Percentiles rank a stretch among this genome's conserved stretches.
Evolutionary conservation across 2,888 invertebrate genomes (phyloP).

Genomic region (Rapana venosa): DNA sequence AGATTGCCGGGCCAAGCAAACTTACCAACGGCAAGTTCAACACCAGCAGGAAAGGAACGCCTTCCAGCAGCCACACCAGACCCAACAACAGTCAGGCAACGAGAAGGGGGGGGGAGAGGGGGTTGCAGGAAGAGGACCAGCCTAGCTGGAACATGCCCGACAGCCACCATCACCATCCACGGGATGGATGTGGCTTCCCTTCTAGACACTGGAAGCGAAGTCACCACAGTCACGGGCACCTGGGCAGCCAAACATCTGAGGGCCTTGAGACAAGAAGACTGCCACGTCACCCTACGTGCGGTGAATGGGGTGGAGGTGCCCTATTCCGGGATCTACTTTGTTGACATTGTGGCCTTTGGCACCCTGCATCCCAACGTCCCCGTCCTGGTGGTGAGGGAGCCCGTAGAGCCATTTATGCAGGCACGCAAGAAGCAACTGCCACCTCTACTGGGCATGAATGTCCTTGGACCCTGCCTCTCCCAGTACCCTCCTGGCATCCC

Average conservation of each 20-base stretch:
- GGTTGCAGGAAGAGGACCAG: background rate
- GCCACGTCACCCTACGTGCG: background rate
- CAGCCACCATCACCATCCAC: background rate
- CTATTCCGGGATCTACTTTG: background rate
- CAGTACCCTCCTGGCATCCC: background rate
- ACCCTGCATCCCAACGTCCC: background rate
- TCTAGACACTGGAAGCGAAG: conserved; percentile 22
- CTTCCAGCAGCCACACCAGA: background rate
- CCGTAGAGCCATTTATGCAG: background rate
- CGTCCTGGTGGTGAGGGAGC: conserved; percentile 1
- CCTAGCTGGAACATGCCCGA: background rate
- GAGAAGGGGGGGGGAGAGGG: background rate
- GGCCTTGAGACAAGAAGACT: background rate
- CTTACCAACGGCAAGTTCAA: background rate
- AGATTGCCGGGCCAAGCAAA: background rate
- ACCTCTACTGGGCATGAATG: conserved; percentile 22
- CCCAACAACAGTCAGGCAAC: conserved; percentile 1
- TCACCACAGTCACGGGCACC: conserved; percentile 15
- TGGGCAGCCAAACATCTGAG: background rate
- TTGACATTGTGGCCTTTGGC: background rate
- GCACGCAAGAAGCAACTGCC: conserved; percentile 1
- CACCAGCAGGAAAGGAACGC: background rate
- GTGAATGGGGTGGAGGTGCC: conserved; percentile 10
- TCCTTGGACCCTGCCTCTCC: conserved; percentile 5
- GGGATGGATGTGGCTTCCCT: background rate